phyloP scores from a whole-genome alignment of 2,888 invertebrate genomes.

The Anthophora plumipes region DNA sequence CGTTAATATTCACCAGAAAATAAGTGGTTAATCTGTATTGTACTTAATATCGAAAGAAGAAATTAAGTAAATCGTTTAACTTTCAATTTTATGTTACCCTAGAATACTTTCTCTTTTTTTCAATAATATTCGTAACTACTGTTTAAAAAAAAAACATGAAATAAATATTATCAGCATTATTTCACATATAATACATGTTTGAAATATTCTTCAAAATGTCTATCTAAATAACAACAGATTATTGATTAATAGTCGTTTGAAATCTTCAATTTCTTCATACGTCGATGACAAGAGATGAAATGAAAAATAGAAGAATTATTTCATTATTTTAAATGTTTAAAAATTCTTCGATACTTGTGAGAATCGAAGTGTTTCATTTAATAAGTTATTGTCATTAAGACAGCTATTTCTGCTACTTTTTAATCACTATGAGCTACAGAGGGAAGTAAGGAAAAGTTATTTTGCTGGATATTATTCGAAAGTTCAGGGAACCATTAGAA shows the following conservation, averaged over 20 bases:
- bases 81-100: neutral
- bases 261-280: neutral
- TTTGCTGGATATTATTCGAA: too few species aligned
- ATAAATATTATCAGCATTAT: neutral
- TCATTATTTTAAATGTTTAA: neutral
- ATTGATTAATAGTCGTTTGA: neutral
- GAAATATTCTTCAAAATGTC: conserved; percentile 1
- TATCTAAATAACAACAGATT: neutral
- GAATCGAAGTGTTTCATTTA: neutral
- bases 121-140: neutral
- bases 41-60: neutral
- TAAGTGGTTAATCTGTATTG: neutral
- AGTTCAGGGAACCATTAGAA: neutral
- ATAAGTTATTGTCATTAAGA: neutral
- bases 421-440: neutral
- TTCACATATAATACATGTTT: neutral
- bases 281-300: too few species aligned
- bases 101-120: neutral
- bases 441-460: neutral
- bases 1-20: neutral
- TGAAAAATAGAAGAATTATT: neutral
- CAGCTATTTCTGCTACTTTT: neutral
- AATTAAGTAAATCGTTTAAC: neutral
- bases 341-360: neutral
- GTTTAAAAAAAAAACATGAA: neutral